Evolutionary conservation across 2,888 invertebrate species (phyloP).

Genomic region (Eupithecia tripunctaria): DNA sequence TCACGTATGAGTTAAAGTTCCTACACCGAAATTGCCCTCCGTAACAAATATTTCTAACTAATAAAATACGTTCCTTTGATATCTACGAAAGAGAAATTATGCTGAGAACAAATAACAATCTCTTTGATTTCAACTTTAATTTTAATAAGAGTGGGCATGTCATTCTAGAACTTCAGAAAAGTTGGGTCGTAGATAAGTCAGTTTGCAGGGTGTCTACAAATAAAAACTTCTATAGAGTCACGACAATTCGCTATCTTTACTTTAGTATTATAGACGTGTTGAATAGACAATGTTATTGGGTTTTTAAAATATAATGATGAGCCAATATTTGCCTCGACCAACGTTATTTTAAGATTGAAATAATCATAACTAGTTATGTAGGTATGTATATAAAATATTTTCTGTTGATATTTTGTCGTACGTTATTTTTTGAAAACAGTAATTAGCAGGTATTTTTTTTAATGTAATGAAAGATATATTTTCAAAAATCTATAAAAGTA

Average conservation of each 20-base stretch:
- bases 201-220: background rate
- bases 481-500: no score
- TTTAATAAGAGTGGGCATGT: background rate
- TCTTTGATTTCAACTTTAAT: background rate
- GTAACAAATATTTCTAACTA: background rate
- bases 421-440: no score
- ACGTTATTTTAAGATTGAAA: background rate
- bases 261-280: background rate
- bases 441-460: no score
- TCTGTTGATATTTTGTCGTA: no score
- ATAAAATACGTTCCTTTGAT: constrained; percentile 11
- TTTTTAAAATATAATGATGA: background rate
- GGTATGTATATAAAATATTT: no score
- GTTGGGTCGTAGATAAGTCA: background rate
- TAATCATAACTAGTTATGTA: no score
- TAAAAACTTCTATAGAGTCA: background rate
- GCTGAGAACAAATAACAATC: background rate
- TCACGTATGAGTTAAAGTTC: background rate
- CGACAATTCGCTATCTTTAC: background rate
- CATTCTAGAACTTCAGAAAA: background rate
- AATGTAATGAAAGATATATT: no score
- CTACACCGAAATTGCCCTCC: background rate
- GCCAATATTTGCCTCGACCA: background rate
- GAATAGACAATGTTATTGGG: background rate
- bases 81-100: background rate